Conservation (phyloP, 2,113 vertebrate genomes). For the Grammomys surdaster region DNA sequence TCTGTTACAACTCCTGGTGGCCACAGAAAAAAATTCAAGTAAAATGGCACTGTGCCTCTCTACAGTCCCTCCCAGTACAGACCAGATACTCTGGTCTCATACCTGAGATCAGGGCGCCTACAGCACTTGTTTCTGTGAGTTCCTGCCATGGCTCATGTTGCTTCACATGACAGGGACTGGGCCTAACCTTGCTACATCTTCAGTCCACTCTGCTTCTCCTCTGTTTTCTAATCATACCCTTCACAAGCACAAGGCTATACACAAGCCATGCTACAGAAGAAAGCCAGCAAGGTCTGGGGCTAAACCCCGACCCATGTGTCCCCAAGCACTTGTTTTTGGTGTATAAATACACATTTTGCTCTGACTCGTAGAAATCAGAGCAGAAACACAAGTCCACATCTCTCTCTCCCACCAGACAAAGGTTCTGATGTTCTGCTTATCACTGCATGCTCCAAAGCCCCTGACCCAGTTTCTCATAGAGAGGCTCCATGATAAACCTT, state of each 20-base stretch:
- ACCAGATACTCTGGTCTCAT: neutral
- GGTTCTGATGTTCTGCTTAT: constrained; percentile 43
- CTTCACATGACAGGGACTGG: neutral
- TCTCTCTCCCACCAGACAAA: constrained; percentile 28
- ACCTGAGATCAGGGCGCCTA: fast-evolving
- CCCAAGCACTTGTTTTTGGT: neutral
- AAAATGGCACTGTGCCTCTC: neutral
- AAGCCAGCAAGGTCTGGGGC: neutral
- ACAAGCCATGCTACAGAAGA: neutral
- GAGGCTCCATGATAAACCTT: constrained; percentile 11
- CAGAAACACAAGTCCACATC: neutral
- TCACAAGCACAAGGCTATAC: neutral
- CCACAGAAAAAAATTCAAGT: neutral
- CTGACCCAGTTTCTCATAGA: constrained; percentile 22
- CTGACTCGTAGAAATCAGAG: neutral
- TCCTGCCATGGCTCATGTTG: neutral
- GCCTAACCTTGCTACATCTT: neutral
- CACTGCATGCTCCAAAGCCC: constrained; percentile 13
- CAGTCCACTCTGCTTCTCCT: neutral
- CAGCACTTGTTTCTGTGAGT: neutral
- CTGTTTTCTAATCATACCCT: neutral
- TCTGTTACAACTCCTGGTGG: neutral
- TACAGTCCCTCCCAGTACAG: neutral
- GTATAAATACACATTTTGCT: neutral
- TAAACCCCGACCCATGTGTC: neutral